Base-by-base conservation (phyloP, 1,140 invertebrate genomes). In the Vanessa atalanta region DNA sequence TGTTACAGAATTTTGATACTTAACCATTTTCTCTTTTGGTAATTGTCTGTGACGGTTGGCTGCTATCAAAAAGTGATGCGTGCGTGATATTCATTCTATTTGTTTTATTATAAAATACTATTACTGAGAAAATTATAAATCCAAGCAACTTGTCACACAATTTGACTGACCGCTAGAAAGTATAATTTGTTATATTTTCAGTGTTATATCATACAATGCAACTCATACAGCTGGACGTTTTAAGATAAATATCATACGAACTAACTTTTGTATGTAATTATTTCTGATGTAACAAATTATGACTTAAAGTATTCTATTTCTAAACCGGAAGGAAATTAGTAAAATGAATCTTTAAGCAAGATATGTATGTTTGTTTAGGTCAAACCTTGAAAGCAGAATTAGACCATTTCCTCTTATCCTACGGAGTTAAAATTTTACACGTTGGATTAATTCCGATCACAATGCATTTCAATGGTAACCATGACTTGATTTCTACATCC, bases 41-140 rank as follows among this genome's bases (percentile, higher is more conserved):
- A 70, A 70, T 70, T 70, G 57, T 47, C 66, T 70, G 68, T 63
- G 68, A 70, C 68, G 68, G 43, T 70, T 70, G 57, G 68, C 20
- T 70, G 68, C 15, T 48, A 63, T 48, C 68, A 63, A 70, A 70
- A 61, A 23, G 37, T 65, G 37, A 23, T 63, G 68, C 55, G 68
- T 50, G 57, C 47, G 47, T 50, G 57, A 26, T 70, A 47, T 47
- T 57, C 23, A n/a, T 69, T 55, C 43, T 69, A 47, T 69, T 47
- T 69, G 37, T 37, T 61, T 61, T 61, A 61, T 61, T 61, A 37
- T 15, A 61, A 37, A 61, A 11, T 23, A 23, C 2, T 57, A 12
- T 61, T 31, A 61, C 31, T 6, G n/a, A 53, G 50, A 53, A 23
- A 1, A 57, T 23, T n/a, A 23, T 23, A 23, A 23, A 57, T 16